Base-by-base conservation (phyloP, 2,113 vertebrate species). In the Hippocampus comes region DNA sequence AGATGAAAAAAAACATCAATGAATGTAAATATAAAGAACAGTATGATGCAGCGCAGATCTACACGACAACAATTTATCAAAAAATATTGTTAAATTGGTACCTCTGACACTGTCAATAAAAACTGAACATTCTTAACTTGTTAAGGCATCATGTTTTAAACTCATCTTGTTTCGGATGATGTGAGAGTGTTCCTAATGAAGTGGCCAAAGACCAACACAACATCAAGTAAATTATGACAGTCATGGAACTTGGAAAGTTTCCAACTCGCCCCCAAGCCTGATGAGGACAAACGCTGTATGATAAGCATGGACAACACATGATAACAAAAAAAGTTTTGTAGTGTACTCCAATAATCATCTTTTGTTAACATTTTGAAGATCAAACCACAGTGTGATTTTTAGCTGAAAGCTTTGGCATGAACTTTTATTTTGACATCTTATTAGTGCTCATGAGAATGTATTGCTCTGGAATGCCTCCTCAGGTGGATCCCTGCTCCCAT, bases 401-500 rank as follows among this genome's bases (percentile, higher is more conserved):
- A 30, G 21, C 60, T 63, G 34, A 18, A 21, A 17, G 27, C 17
- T 18, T 9, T 1, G 27, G 34, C 27, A 7, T 9, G 3, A 17
- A 63, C 30, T 20, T 63, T 38, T 9, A 21, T 74, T 78, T 66
- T 74, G 25, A 57, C 41, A 38, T 59, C 23, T 34, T 68, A 78
- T 80, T 81, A 76, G 69, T 30, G 18, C 71, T 80, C 61, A 79
- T 77, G 76, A 80, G 59, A 69, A 60, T 70, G 34, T 49, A 6
- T 17, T 74, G 20, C 46, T 53, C 27, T 48, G 34, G 34, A 38
- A 38, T 38, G 34, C 34, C 34, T 38, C 34, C 34, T 38, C 5
- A 38, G 34, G 34, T 38, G 34, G 34, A 38, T 38, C 34, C 30
- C 30, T 34, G 30, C 30, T 34, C 30, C 34, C 34, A 38, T 38